A percentile compares a stretch with the other conserved stretches of the same genome.
Evolutionary conservation across 1,140 invertebrate species (phyloP).

Genomic region (Bombus picipes): DNA sequence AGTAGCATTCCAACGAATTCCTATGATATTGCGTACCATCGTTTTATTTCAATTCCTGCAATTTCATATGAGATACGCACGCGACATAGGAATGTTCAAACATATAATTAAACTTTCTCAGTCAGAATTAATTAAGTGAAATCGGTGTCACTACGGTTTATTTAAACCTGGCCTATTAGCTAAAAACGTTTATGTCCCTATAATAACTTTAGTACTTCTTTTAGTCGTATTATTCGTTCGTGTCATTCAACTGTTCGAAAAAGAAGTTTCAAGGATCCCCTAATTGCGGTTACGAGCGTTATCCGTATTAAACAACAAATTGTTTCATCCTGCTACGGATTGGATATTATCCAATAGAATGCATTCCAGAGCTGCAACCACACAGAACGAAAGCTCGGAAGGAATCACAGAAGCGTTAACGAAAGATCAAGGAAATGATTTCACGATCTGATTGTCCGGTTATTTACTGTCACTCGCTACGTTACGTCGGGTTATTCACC

Average conservation of each 20-base stretch:
- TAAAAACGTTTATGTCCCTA: no score
- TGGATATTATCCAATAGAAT: not conserved
- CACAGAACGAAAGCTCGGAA: slow-evolving; percentile 45
- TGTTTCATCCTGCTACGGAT: not conserved
- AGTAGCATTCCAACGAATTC: not conserved
- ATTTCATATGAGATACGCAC: not conserved
- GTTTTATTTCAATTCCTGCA: not conserved
- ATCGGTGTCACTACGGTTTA: not conserved
- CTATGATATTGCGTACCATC: not conserved
- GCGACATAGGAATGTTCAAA: not conserved
- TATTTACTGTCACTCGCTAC: slow-evolving; percentile 70
- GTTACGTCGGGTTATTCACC: slow-evolving; percentile 75
- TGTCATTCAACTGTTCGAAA: no score
- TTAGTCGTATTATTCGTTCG: not conserved
- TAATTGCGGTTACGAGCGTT: not conserved
- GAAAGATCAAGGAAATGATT: slow-evolving; percentile 55
- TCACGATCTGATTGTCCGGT: slow-evolving; percentile 63
- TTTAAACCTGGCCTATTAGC: not conserved
- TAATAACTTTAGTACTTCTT: no score
- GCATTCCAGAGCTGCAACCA: slow-evolving; percentile 35
- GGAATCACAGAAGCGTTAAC: slow-evolving; percentile 54
- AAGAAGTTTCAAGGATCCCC: not conserved
- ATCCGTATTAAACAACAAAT: not conserved
- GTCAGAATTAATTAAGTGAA: slow-evolving; percentile 5
- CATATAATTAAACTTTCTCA: not conserved